A percentile compares a stretch with the other conserved stretches of the same genome.
Conservation (phyloP, 2,888 invertebrate genomes). For the Ditula angustiorana region DNA sequence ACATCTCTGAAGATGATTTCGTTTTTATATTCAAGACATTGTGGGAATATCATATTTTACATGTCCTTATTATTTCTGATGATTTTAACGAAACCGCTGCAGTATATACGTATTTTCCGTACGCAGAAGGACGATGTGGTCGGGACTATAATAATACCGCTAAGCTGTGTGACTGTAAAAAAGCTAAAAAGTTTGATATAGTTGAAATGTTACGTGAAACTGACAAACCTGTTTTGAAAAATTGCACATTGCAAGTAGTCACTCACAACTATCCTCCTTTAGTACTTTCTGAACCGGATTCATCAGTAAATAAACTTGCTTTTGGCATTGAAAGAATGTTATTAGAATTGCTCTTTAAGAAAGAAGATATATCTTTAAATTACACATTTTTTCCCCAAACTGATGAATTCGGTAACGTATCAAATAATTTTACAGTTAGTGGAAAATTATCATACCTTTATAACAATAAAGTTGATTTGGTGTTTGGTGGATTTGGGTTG, state of each 20-base stretch:
- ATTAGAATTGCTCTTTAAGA: constrained; percentile 22
- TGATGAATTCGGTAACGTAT: constrained; percentile 32
- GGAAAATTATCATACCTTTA: constrained; percentile 29
- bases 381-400: constrained; percentile 28
- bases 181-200: neutral
- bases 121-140: constrained; percentile 33
- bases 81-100: constrained; percentile 10
- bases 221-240: constrained; percentile 17
- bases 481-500: constrained; percentile 33
- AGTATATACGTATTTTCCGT: constrained; percentile 36
- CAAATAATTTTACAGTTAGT: constrained; percentile 34
- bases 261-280: constrained; percentile 35
- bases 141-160: constrained; percentile 26
- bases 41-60: constrained; percentile 30
- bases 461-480: constrained; percentile 32
- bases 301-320: neutral
- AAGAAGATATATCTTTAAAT: constrained; percentile 18
- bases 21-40: constrained; percentile 24
- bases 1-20: neutral
- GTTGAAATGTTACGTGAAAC: neutral
- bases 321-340: constrained; percentile 37
- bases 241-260: constrained; percentile 34
- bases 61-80: constrained; percentile 26
- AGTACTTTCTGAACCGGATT: constrained; percentile 9
- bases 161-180: constrained; percentile 32